Base-by-base conservation (phyloP, 2,113 vertebrate species). In the Mus spicilegus region DNA sequence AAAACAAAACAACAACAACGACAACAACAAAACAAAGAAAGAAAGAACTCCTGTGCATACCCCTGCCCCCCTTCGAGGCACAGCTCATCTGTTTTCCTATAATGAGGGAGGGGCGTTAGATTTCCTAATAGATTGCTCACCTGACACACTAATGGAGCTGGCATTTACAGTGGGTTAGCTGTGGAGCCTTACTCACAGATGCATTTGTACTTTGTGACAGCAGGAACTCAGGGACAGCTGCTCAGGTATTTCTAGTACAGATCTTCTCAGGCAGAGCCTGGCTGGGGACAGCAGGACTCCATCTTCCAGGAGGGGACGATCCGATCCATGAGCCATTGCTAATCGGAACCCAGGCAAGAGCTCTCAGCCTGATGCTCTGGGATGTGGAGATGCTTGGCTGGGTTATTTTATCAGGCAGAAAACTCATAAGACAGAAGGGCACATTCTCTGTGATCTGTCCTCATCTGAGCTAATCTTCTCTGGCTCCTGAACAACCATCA, bases 41-140 rank as follows among this genome's bases (percentile, higher is more conserved):
- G 2, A 19, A 54, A 20, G 51, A 54, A 78, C 89, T 49, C 91
- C 39, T 84, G 36, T 86, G 56, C 3, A 0, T 88, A 49, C 70
- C 19, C 9, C 0, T 9, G 73, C n/a, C 91, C 63, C 70, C 63
- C 70, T 4, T 0, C 0, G n/a, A 78, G 90, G 88, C 81, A 88
- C 78, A 95, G 81, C 72, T 95, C 88, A 89, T 95, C 96, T 95
- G 69, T 96, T 96, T 94, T 87, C 54, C 58, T 93, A 56, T 96
- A 90, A 94, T 61, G 80, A 95, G 90, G 95, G 89, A 92, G 88
- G 90, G 87, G 82, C 17, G 46, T 91, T 88, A 0, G 0, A 82
- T 93, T 89, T 95, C 61, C 77, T 95, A 93, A 95, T 69, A 93
- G 93, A 95, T 94, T 84, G 77, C 77, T 96, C 90, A 94, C 96